These are phyloP conservation scores for Acanthosepion pharaonis DNA, from an alignment of 2,888 invertebrate genomes.

Conservation along the genomic window DNA sequence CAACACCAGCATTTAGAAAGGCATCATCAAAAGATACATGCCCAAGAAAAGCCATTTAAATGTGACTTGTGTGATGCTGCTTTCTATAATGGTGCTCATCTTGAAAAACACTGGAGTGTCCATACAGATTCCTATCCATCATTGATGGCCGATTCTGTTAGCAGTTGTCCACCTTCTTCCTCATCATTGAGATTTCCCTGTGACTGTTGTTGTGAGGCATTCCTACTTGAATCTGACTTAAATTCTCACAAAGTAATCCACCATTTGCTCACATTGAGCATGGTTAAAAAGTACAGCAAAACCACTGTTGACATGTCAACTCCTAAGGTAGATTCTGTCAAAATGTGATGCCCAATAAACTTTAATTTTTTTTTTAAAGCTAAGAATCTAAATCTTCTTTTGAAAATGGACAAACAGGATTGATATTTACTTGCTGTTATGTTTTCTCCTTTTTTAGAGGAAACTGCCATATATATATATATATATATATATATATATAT, in stretches of 20 bases:
- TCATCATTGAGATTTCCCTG: background rate
- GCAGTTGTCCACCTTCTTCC: background rate
- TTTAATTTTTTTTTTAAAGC: background rate
- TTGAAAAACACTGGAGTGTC: background rate
- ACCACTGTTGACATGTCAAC: background rate
- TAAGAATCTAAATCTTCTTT: background rate
- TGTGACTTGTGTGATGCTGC: slow-evolving; percentile 12
- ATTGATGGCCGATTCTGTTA: background rate
- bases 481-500: too few relatives aligned
- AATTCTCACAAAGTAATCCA: background rate
- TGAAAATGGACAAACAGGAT: background rate
- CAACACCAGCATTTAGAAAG: background rate
- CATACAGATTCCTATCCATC: background rate
- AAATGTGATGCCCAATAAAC: background rate
- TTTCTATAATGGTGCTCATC: background rate
- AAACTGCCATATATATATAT: too few relatives aligned
- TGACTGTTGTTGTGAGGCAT: background rate
- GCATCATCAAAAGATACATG: background rate
- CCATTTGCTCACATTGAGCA: slow-evolving; percentile 33
- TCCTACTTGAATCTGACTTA: background rate
- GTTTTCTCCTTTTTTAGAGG: background rate
- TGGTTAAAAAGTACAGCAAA: background rate
- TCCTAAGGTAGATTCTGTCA: background rate
- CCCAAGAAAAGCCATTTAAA: background rate
- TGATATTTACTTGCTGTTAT: background rate